Conservation (phyloP, 2,113 vertebrate species). For the Prunella himalayana region DNA sequence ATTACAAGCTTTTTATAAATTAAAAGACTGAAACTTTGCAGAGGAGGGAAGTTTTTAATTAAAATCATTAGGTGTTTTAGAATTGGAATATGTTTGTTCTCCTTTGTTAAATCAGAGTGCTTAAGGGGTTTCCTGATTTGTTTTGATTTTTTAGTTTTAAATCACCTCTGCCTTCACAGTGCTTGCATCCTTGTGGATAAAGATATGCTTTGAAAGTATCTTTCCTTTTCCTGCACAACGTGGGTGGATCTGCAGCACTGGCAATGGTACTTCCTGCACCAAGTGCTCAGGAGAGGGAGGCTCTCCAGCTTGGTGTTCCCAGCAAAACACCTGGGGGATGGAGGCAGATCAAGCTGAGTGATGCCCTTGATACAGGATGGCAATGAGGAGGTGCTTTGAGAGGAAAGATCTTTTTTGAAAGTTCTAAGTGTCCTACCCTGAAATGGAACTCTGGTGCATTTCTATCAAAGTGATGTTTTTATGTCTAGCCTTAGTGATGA, state of each 20-base stretch:
- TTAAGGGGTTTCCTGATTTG: neutral
- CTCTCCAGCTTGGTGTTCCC: accelerated
- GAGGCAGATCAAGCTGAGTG: neutral
- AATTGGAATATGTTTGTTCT: neutral
- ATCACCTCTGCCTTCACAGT: neutral
- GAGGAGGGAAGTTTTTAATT: neutral
- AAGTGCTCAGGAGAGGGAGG: accelerated
- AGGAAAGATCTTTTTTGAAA: neutral
- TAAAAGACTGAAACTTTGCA: neutral
- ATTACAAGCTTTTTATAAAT: neutral
- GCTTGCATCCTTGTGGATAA: neutral
- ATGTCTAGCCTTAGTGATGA: neutral
- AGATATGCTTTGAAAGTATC: neutral
- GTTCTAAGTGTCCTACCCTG: neutral
- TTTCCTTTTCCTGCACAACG: neutral
- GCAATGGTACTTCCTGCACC: too few species aligned
- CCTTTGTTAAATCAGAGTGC: neutral
- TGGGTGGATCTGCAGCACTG: accelerated
- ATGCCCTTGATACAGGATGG: neutral
- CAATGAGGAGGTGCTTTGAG: neutral
- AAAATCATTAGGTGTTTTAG: neutral
- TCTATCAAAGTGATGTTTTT: neutral
- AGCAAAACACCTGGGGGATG: accelerated
- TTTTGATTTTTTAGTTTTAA: neutral
- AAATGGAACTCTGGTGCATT: neutral